Conservation (phyloP, 2,797 vertebrate species). For the Rhadinocentrus ornatus region DNA sequence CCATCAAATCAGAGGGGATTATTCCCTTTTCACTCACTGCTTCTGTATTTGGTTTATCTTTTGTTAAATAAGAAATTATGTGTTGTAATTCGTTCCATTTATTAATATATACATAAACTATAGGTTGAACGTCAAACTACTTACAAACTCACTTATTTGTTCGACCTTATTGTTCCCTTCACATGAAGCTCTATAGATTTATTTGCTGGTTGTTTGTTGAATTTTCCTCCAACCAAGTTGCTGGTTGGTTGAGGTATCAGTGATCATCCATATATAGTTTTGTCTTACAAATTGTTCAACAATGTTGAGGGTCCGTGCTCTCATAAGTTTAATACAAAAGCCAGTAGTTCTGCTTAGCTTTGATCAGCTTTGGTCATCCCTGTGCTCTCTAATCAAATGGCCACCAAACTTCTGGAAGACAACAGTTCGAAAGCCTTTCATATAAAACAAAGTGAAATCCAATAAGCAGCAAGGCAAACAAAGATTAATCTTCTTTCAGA, state of each 20-base stretch:
- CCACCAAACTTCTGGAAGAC: slow-evolving; percentile 44
- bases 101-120: neutral
- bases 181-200: too few relatives aligned
- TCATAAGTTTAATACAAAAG: neutral
- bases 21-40: neutral
- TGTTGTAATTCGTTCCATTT: neutral
- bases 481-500: slow-evolving; percentile 53
- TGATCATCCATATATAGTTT: neutral
- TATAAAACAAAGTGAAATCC: slow-evolving; percentile 66
- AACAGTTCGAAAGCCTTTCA: slow-evolving; percentile 54
- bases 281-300: slow-evolving; percentile 8
- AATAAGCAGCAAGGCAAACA: slow-evolving; percentile 59
- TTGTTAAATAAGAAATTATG: neutral
- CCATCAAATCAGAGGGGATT: too few relatives aligned
- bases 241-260: neutral
- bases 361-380: slow-evolving; percentile 55
- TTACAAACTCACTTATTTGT: neutral
- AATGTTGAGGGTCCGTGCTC: neutral
- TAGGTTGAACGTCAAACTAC: neutral
- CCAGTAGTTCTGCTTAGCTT: slow-evolving; percentile 14
- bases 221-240: neutral
- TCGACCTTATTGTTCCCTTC: too few relatives aligned
- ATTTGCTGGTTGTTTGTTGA: too few relatives aligned
- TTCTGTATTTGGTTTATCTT: too few relatives aligned
- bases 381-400: slow-evolving; percentile 49